phyloP scores from a whole-genome alignment of 2,113 vertebrate species.

The Ornithorhynchus anatinus region DNA sequence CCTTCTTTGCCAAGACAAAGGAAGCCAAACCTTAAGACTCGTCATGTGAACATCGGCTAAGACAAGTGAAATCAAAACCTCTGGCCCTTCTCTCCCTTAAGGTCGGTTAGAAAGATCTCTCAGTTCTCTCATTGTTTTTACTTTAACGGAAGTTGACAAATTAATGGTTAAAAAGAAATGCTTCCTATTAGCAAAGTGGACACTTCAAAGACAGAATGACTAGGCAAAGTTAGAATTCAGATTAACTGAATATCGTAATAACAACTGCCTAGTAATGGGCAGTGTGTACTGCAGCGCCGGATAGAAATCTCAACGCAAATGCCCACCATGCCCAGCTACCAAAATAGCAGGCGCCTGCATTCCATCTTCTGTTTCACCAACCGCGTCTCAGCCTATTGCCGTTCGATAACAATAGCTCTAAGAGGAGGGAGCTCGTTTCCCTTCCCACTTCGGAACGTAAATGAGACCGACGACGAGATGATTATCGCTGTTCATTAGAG shows the following conservation, averaged over 20 bases:
- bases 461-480: neutral
- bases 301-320: slow-evolving; percentile 13
- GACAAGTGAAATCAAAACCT: slow-evolving; percentile 14
- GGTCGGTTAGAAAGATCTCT: slow-evolving; percentile 1
- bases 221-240: neutral
- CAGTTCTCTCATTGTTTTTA: slow-evolving; percentile 1
- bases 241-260: neutral
- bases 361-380: slow-evolving; percentile 18
- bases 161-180: slow-evolving; percentile 6
- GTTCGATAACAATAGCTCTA: neutral
- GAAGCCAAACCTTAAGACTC: neutral
- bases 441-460: neutral
- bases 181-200: neutral
- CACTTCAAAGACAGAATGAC: neutral
- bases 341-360: slow-evolving; percentile 6
- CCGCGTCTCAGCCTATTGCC: neutral
- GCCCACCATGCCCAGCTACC: neutral
- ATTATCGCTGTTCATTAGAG: slow-evolving; percentile 16
- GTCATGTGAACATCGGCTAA: too few relatives aligned
- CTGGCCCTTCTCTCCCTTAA: neutral
- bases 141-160: neutral
- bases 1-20: slow-evolving; percentile 8
- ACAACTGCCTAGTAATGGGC: neutral
- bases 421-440: slow-evolving; percentile 10
- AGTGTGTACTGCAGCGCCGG: neutral